These are phyloP conservation scores for Pantherophis guttatus DNA, from an alignment of 2,113 vertebrate genomes.

Conservation along the genomic window DNA sequence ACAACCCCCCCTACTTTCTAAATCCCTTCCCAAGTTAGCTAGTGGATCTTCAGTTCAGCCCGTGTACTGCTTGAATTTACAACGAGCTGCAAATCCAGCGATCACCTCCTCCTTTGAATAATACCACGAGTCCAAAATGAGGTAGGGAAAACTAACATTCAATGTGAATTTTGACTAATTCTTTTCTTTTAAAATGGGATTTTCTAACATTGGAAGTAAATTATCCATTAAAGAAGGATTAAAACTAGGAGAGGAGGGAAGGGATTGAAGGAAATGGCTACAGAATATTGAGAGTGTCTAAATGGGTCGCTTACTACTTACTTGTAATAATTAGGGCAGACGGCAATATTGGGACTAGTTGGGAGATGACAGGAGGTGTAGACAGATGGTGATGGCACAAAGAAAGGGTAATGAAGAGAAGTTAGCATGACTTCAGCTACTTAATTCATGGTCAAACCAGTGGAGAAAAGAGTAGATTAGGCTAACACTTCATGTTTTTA, in stretches of 20 bases:
- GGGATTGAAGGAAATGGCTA: background rate
- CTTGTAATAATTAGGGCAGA: background rate
- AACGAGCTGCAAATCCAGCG: background rate
- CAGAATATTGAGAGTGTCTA: background rate
- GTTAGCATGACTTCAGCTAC: background rate
- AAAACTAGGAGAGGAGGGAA: background rate
- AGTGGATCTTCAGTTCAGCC: conserved; percentile 5
- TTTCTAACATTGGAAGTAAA: background rate
- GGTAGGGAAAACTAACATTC: background rate
- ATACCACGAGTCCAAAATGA: background rate
- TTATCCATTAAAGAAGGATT: background rate
- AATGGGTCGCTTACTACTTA: background rate
- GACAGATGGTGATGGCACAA: background rate
- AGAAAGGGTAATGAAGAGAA: background rate
- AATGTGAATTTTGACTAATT: background rate
- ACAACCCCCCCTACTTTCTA: conserved; percentile 41
- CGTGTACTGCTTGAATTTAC: background rate
- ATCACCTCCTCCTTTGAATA: background rate
- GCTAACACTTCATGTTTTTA: background rate
- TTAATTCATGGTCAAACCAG: background rate
- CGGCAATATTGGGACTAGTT: background rate
- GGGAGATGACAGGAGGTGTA: background rate
- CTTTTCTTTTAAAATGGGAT: background rate
- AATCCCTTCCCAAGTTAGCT: background rate
- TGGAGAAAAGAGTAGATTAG: background rate